Percentiles rank a stretch among this genome's conserved stretches.
These are phyloP conservation scores for Microctenopoma steveboyesi DNA, from an alignment of 2,797 vertebrate genomes.

Conservation along the genomic window DNA sequence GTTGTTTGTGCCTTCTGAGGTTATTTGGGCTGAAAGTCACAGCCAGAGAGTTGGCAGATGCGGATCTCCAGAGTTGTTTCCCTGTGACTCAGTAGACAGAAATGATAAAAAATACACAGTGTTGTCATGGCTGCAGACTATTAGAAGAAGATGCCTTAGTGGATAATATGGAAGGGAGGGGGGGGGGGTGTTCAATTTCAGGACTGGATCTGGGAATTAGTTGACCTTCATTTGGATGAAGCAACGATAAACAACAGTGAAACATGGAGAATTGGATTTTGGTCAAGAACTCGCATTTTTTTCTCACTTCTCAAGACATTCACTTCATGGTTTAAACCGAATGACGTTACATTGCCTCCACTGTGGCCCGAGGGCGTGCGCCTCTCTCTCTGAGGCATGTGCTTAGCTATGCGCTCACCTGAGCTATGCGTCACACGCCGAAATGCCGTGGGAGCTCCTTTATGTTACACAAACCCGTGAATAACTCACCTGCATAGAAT, in stretches of 20 bases:
- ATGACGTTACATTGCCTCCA: constrained; percentile 1
- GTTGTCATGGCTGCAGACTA: constrained; percentile 56
- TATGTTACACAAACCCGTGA: constrained; percentile 42
- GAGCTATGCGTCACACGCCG: constrained; percentile 29
- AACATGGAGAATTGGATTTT: constrained; percentile 7
- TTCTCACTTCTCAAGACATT: neutral
- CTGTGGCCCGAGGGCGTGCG: constrained; percentile 13
- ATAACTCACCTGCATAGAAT: constrained; percentile 37
- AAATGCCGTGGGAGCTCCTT: constrained; percentile 37
- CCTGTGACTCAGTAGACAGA: constrained; percentile 61
- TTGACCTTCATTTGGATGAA: constrained; percentile 49
- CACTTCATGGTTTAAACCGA: neutral
- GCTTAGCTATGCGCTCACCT: constrained; percentile 69
- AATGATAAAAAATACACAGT: constrained; percentile 62
- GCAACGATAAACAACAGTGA: constrained; percentile 16
- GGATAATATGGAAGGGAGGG: constrained; percentile 16
- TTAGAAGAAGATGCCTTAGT: constrained; percentile 63
- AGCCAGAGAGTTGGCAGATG: constrained; percentile 16
- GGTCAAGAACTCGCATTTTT: neutral
- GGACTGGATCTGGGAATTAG: constrained; percentile 44
- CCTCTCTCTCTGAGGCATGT: constrained; percentile 29
- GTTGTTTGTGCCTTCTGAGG: neutral
- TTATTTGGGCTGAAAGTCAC: neutral
- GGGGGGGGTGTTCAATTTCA: constrained; percentile 10
- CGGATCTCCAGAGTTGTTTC: constrained; percentile 21